These are phyloP conservation scores for Tetropium fuscum DNA, from an alignment of 2,888 invertebrate species.

Conservation along the genomic window DNA sequence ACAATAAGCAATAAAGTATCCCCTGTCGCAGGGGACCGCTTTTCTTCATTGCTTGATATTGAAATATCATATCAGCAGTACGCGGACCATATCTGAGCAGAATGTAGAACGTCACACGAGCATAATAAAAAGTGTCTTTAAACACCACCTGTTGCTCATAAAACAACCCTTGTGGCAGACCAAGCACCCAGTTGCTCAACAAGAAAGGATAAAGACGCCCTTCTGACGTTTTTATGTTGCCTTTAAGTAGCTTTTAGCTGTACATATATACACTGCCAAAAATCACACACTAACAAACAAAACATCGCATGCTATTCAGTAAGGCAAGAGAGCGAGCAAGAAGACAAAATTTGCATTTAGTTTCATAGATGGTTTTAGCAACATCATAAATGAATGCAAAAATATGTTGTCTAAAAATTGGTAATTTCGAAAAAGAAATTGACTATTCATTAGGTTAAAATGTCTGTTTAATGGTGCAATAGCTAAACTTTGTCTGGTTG, in stretches of 20 bases:
- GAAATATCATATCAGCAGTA: constrained; percentile 19
- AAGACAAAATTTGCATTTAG: too few relatives aligned
- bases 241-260: constrained; percentile 12
- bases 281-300: too few relatives aligned
- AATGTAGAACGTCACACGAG: constrained; percentile 20
- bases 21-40: constrained; percentile 12
- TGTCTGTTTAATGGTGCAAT: too few relatives aligned
- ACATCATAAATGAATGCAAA: too few relatives aligned
- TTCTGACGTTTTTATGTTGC: constrained; percentile 15
- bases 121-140: constrained; percentile 26
- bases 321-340: too few relatives aligned
- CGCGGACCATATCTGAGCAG: neutral
- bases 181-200: constrained; percentile 11
- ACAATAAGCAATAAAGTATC: constrained; percentile 20
- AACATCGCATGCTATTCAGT: too few relatives aligned
- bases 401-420: too few relatives aligned
- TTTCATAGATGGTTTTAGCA: too few relatives aligned
- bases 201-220: constrained; percentile 17
- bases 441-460: too few relatives aligned
- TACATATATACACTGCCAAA: too few relatives aligned
- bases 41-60: constrained; percentile 24
- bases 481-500: too few relatives aligned
- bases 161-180: constrained; percentile 23
- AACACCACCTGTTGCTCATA: constrained; percentile 27
- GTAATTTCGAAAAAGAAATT: too few relatives aligned